These are phyloP conservation scores for Halcyon malimbica DNA, from an alignment of 2,113 vertebrate species.

Conservation along the genomic window DNA sequence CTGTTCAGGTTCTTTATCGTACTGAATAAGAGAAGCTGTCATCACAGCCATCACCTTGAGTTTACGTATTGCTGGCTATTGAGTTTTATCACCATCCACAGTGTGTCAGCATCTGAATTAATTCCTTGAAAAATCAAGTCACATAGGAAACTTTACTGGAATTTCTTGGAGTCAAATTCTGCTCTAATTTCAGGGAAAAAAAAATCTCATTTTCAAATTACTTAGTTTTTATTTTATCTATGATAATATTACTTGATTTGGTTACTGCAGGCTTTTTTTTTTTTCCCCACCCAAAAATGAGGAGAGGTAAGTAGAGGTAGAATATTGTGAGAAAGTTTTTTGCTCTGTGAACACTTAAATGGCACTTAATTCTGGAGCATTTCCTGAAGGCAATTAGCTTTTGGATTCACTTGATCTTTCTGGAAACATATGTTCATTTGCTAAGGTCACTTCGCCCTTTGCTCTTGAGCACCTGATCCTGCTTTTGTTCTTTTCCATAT, in stretches of 20 bases:
- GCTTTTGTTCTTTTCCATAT: slow-evolving; percentile 16
- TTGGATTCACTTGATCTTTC: slow-evolving; percentile 9
- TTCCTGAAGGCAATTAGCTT: not conserved
- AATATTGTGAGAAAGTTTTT: not conserved
- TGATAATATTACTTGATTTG: not conserved
- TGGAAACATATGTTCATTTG: not conserved
- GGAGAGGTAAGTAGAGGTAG: not conserved
- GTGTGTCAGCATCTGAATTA: not conserved
- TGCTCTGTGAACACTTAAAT: not conserved
- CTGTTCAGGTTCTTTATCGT: not conserved
- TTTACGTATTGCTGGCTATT: not conserved
- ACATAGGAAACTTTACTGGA: not conserved
- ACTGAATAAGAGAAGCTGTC: not conserved
- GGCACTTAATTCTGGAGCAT: not conserved
- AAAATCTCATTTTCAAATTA: not conserved
- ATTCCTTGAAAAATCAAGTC: not conserved
- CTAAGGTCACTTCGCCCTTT: slow-evolving; percentile 34
- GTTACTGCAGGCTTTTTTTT: not conserved
- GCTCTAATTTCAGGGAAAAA: not conserved
- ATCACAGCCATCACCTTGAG: not conserved
- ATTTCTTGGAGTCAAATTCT: not conserved
- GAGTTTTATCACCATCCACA: not conserved
- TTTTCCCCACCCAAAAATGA: fast-evolving
- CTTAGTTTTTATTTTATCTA: not conserved
- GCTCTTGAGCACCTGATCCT: not conserved